Evolutionary conservation across 2,888 invertebrate species (phyloP), one percentile per base, ranked within the genome.

Genomic region (Microctonus aethiopoides): DNA sequence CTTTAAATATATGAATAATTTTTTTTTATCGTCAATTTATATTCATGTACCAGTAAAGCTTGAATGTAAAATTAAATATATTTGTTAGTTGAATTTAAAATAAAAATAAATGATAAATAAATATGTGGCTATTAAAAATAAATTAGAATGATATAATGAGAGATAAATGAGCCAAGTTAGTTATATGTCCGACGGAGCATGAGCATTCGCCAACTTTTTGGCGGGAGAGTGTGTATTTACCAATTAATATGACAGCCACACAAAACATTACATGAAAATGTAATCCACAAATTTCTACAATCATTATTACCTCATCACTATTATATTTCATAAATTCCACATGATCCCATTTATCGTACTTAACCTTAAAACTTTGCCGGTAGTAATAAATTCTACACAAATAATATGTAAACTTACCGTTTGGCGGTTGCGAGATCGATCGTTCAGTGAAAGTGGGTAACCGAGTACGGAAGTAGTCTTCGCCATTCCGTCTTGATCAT

Each of bases 401-500:
- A 6, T 13, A 29, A 24, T 20, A 56, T 65, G 62, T 59, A 63
- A 75, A 83, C 84, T 84, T 80, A 84, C 84, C 83, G 79, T 78
- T 64, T 60, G 76, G 46, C 46, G 16, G 80, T 79, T 81, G 79
- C 78, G 76, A 76, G 75, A 71, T 74, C 72, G 78, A 72, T 74
- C 72, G 71, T 75, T 83, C 79, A 83, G 76, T 79, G 79, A 68
- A 76, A 77, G 77, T 75, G 73, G 70, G 72, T 77, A 68, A 77
- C 71, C 74, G 78, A 76, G 73, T 76, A 80, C 77, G 78, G 78
- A 76, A 80, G 78, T 65, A 39, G 65, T 77, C 71, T 70, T 73
- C 76, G 74, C 76, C 80, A 80, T 81, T 78, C 79, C 80, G 76
- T 79, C 75, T 73, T 76, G 80, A 76, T 80, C 80, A 80, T 81